A percentile compares a stretch with the other conserved stretches of the same genome.
These are phyloP conservation scores for Eudemis profundana DNA, from an alignment of 2,888 invertebrate genomes.

Conservation along the genomic window DNA sequence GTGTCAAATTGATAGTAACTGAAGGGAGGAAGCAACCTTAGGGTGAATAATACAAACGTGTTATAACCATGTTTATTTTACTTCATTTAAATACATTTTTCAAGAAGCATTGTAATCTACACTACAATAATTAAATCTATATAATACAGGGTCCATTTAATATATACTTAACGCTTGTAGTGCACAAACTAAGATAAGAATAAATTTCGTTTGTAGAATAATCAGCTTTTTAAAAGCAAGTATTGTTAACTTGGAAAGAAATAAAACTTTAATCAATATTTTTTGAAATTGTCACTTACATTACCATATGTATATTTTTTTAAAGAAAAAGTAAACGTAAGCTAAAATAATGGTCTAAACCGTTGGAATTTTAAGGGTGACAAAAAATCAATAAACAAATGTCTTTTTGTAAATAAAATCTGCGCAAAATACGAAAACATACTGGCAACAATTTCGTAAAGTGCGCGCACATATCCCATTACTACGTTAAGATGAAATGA, in stretches of 20 bases:
- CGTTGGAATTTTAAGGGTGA: slow-evolving; percentile 22
- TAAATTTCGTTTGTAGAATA: too few species aligned
- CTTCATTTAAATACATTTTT: background rate
- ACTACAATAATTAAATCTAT: background rate
- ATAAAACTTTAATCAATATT: too few species aligned
- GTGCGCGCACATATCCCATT: slow-evolving; percentile 61
- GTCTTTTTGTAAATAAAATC: slow-evolving; percentile 71
- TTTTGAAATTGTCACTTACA: too few species aligned
- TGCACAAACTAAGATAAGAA: background rate
- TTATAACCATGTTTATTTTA: background rate
- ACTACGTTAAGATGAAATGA: slow-evolving; percentile 80
- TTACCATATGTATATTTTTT: too few species aligned
- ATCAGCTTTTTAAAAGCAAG: too few species aligned
- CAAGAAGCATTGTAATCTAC: background rate
- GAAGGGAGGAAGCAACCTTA: too few species aligned
- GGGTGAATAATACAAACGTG: slow-evolving; percentile 3
- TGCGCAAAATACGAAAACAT: slow-evolving; percentile 69
- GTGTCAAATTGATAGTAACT: too few species aligned
- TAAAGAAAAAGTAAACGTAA: too few species aligned
- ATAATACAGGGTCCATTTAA: slow-evolving; percentile 10
- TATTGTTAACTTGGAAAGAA: too few species aligned
- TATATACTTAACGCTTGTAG: background rate
- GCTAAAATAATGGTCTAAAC: slow-evolving; percentile 1
- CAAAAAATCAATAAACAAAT: slow-evolving; percentile 61
- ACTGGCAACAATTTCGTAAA: slow-evolving; percentile 64